Evolutionary conservation across 2,113 vertebrate species (phyloP), one percentile per base, ranked within the genome.

Genomic region (Tetrax tetrax): DNA sequence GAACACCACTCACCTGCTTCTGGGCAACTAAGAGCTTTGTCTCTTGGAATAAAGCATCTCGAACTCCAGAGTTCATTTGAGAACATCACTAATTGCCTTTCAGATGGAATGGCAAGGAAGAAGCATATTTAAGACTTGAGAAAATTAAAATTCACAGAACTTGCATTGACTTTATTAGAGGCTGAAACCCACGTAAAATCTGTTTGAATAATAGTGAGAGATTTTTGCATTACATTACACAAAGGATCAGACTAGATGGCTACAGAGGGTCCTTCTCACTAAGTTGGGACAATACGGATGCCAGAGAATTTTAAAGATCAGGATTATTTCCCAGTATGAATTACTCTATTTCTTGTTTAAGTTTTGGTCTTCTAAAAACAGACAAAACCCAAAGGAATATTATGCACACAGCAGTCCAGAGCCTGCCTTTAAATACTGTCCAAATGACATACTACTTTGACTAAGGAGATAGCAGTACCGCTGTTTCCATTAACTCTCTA

Each of bases 381-480:
- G 45, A 70, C 37, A 95, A 95, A 89, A 12, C 54, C 18, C 80
- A 85, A 89, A 88, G 51, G 84, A 89, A 74, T 87, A 95, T 61
- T 90, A 88, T 43, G 13, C 35, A 95, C 68, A 78, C 43, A 95
- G 66, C 61, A 84, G 89, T 45, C 74, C 86, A 93, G 63, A 95
- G 47, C 12, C 28, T 75, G 72, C 57, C 88, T 93, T 90, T 47
- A 96, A 35, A 91, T 80, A 66, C 59, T 74, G 71, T 80, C 61
- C 56, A 86, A 90, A 77, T 82, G 15, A 95, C 59, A 83, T 35
- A 91, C 54, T 47, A 38, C 86, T 96, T 69, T 89, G 85, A 95
- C 59, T 64, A 71, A 77, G 37, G 31, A 94, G 76, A 97, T 35
- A 82, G 87, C 61, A 95, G 72, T 94, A 96, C 91, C 60, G 95